A percentile compares a stretch with the other conserved stretches of the same genome.
Evolutionary conservation across 2,888 invertebrate genomes (phyloP).

Genomic region (Parelbella ahira): DNA sequence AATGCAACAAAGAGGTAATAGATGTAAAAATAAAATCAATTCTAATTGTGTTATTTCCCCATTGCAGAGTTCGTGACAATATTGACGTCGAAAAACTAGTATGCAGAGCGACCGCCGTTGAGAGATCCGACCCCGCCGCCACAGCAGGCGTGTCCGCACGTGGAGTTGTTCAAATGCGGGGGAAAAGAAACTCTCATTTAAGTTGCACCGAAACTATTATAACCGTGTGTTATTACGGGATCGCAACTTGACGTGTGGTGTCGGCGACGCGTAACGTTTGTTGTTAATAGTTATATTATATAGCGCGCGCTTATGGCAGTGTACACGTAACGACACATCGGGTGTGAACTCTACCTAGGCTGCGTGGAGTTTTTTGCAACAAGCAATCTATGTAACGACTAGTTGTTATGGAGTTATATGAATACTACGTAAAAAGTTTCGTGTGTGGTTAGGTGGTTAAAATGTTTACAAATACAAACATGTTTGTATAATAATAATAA

Average conservation of each 20-base stretch:
- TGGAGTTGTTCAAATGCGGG: slow-evolving; percentile 55
- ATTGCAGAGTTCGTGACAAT: slow-evolving; percentile 91
- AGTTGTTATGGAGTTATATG: no score
- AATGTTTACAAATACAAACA: no score
- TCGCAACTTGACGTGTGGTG: slow-evolving; percentile 20
- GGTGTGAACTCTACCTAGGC: no score
- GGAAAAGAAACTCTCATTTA: slow-evolving; percentile 77
- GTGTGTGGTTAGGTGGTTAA: no score
- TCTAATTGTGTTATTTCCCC: no score
- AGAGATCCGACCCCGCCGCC: slow-evolving; percentile 56
- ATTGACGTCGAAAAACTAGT: slow-evolving; percentile 91
- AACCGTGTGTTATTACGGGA: slow-evolving; percentile 20
- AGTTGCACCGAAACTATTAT: slow-evolving; percentile 30
- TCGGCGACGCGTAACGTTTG: slow-evolving; percentile 24
- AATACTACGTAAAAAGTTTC: no score
- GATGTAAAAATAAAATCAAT: no score
- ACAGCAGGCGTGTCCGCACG: slow-evolving; percentile 45
- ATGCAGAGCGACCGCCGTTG: slow-evolving; percentile 65
- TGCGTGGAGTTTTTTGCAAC: no score
- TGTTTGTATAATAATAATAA: no score
- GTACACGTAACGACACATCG: no score
- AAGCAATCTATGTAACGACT: no score
- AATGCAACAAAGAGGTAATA: no score
- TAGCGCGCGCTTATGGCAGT: slow-evolving; percentile 52
- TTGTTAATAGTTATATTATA: slow-evolving; percentile 23